Evolutionary conservation across 1,140 invertebrate species (phyloP).

Genomic region (Paraescarpia echinospica): DNA sequence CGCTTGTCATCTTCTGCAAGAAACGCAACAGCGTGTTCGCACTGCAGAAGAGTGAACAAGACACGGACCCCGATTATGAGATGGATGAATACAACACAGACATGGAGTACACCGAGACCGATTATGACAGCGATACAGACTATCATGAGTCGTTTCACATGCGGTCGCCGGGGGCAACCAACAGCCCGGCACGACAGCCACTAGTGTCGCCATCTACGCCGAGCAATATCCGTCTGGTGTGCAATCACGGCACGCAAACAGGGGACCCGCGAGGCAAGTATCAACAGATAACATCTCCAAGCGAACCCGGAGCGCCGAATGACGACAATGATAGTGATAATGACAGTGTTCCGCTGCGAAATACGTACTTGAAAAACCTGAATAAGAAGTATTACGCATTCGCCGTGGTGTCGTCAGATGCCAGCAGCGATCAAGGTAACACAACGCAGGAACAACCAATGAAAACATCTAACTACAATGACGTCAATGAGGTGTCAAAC

Average conservation of each 20-base stretch:
- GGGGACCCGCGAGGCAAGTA: background rate
- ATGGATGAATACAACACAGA: conserved; percentile 48
- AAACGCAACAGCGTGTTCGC: conserved; percentile 54
- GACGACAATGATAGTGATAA: conserved; percentile 9
- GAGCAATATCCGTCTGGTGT: background rate
- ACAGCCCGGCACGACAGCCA: background rate
- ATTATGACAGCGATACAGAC: conserved; percentile 26
- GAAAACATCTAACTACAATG: background rate
- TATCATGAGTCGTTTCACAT: background rate
- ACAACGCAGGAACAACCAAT: background rate
- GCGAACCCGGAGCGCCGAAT: background rate
- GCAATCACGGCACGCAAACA: background rate
- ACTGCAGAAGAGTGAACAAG: conserved; percentile 42
- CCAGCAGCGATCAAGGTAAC: background rate
- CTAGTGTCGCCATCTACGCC: background rate
- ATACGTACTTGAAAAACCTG: background rate
- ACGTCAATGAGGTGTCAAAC: background rate
- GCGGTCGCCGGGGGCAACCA: background rate
- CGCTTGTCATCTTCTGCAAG: conserved; percentile 49
- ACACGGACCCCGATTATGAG: conserved; percentile 40
- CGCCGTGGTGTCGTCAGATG: background rate
- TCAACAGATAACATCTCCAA: background rate
- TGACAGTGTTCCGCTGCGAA: background rate
- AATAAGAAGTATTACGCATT: background rate
- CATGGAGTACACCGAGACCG: conserved; percentile 33